Evolutionary conservation across 2,797 vertebrate species (phyloP).

Genomic region (Selene dorsalis): DNA sequence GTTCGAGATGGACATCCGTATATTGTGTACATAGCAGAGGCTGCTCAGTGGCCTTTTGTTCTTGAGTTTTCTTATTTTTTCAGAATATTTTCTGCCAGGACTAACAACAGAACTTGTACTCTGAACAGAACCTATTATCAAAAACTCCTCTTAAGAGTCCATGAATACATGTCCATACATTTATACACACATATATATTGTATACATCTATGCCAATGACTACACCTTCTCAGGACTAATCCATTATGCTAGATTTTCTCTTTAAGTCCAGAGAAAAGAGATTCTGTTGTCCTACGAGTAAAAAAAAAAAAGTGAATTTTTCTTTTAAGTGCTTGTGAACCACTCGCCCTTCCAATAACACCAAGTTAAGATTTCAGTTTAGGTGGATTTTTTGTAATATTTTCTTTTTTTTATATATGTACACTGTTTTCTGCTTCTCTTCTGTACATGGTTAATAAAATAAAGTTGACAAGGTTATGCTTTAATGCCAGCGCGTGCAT

Average conservation of each 20-base stretch:
- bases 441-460: slow-evolving; percentile 83
- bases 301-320: slow-evolving; percentile 1
- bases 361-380: slow-evolving; percentile 49
- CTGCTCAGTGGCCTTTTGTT: slow-evolving; percentile 53
- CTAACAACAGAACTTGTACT: slow-evolving; percentile 30
- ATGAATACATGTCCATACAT: slow-evolving; percentile 23
- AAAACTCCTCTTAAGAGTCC: slow-evolving; percentile 36
- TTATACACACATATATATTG: slow-evolving; percentile 1
- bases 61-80: background rate
- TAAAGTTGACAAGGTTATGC: slow-evolving; percentile 80
- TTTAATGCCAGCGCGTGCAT: slow-evolving; percentile 33
- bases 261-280: slow-evolving; percentile 26
- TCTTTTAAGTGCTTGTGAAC: slow-evolving; percentile 39
- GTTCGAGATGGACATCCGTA: slow-evolving; percentile 29
- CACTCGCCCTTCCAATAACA: slow-evolving; percentile 47
- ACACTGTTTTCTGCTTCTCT: slow-evolving; percentile 75
- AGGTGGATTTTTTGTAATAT: slow-evolving; percentile 59
- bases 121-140: slow-evolving; percentile 14
- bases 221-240: slow-evolving; percentile 66
- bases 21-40: slow-evolving; percentile 55
- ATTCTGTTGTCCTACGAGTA: slow-evolving; percentile 30
- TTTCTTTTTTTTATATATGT: slow-evolving; percentile 69
- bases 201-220: slow-evolving; percentile 48
- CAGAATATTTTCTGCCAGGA: slow-evolving; percentile 26
- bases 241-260: slow-evolving; percentile 27